Base-by-base conservation (phyloP, 2,113 vertebrate genomes). In the Semicossyphus pulcher region DNA sequence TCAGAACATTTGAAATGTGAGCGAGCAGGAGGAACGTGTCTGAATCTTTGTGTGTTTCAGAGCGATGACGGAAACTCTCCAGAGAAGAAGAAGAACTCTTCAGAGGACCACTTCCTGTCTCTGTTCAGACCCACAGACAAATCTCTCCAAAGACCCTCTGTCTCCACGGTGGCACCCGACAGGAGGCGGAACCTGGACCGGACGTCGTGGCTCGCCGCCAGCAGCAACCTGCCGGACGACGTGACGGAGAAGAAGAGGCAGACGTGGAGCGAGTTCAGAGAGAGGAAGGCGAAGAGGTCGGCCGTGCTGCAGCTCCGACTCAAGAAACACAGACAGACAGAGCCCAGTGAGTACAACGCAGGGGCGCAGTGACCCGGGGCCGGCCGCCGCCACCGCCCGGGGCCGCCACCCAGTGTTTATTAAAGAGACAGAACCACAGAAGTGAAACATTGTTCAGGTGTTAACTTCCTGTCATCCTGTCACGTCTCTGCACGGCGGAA, bases 291-390 rank as follows among this genome's bases (percentile, higher is more conserved):
- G 0, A 51, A 25, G 20, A 60, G 32, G 12, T 44, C 60, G 5
- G 44, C 23, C 10, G 26, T 18, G 10, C 26, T 31, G 4, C 42
- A 15, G 1, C 49, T 32, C 4, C 56, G 12, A 10, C 60, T 9
- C 39, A 81, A 32, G 57, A 79, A 25, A 44, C 41, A 37, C 16
- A 80, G 34, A 26, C 32, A 14, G 25, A 60, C 49, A 7, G 90
- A 92, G 45, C 83, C 90, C 7, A 92, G 90, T 92, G 49, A 88
- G 74, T 51, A 1, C 16, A 2, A 18, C 28, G 3, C 36, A 4
- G n/a, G n/a, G n/a, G n/a, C n/a, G n/a, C n/a, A n/a, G n/a, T n/a
- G n/a, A n/a, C n/a, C n/a, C n/a, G n/a, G n/a, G n/a, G n/a, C n/a
- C n/a, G n/a, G n/a, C n/a, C n/a, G n/a, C n/a, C n/a, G n/a, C n/a